Evolutionary conservation across 2,888 invertebrate genomes (phyloP).

Genomic region (Pilophorus perplexus): DNA sequence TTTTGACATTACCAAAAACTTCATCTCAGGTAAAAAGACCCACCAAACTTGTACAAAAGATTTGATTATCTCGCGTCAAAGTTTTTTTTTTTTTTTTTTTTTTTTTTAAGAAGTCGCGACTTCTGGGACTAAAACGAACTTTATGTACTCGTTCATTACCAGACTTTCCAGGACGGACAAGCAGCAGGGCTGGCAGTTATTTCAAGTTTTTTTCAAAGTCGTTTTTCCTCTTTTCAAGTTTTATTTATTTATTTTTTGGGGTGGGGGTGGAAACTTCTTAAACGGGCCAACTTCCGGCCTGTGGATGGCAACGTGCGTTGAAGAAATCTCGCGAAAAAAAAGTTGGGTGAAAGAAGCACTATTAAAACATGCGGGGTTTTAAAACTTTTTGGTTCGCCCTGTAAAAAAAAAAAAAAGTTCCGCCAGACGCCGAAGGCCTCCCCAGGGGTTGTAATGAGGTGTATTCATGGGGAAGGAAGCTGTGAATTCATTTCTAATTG

Average conservation of each 20-base stretch:
- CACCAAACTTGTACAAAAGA: too few species aligned
- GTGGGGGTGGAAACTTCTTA: slow-evolving; percentile 2
- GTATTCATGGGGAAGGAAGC: slow-evolving; percentile 30
- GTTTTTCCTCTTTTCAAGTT: not conserved
- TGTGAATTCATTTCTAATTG: slow-evolving; percentile 36
- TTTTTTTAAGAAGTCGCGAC: too few species aligned
- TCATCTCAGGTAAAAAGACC: too few species aligned
- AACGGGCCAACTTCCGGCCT: too few species aligned
- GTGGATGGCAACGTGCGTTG: not conserved
- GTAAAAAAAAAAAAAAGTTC: too few species aligned
- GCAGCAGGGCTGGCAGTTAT: slow-evolving; percentile 6
- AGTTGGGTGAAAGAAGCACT: slow-evolving; percentile 9
- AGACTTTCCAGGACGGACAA: slow-evolving; percentile 13
- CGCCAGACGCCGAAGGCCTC: slow-evolving; percentile 2
- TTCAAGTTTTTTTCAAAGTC: slow-evolving; percentile 1
- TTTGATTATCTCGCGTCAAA: too few species aligned
- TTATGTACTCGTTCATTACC: slow-evolving; percentile 16
- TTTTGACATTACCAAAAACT: too few species aligned
- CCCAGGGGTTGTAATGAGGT: slow-evolving; percentile 23
- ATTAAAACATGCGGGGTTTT: slow-evolving; percentile 19
- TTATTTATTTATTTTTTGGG: not conserved
- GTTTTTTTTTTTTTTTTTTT: too few species aligned
- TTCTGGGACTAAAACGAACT: too few species aligned
- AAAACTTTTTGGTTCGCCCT: too few species aligned
- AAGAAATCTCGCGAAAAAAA: not conserved